Conservation (phyloP, 2,113 vertebrate genomes). For the Ceyx margarethae region DNA sequence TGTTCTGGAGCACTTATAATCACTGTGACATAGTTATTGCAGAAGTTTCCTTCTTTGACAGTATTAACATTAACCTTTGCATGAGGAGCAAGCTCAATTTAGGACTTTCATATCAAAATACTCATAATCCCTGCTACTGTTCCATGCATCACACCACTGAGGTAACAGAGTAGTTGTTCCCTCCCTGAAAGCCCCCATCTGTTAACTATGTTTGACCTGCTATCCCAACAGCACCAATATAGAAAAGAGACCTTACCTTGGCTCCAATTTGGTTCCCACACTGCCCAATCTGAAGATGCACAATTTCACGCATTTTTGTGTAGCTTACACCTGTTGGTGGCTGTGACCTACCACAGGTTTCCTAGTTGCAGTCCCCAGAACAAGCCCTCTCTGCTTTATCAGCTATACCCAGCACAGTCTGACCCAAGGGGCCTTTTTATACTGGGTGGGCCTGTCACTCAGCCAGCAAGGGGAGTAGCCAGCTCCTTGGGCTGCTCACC, state of each 20-base stretch:
- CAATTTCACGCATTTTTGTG: slow-evolving; percentile 91
- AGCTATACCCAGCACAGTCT: background rate
- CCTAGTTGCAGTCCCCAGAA: background rate
- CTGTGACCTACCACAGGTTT: background rate
- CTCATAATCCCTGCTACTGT: background rate
- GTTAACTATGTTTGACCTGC: background rate
- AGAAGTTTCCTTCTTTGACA: background rate
- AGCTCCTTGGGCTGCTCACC: background rate
- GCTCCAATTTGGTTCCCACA: slow-evolving; percentile 97
- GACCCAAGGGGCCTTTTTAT: background rate
- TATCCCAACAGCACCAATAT: fast-evolving
- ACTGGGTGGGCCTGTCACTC: background rate
- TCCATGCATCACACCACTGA: background rate
- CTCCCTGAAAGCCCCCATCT: background rate
- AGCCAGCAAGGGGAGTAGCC: slow-evolving; percentile 52
- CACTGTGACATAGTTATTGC: background rate
- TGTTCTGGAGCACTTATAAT: background rate
- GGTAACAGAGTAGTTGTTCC: background rate
- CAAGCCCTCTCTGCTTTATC: background rate
- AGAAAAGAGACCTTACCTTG: slow-evolving; percentile 80
- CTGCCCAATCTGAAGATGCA: slow-evolving; percentile 97
- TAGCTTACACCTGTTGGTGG: background rate
- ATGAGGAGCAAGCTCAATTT: background rate
- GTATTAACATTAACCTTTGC: background rate
- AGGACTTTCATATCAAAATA: background rate